These are phyloP conservation scores for Salvelinus namaycush DNA, from an alignment of 2,113 vertebrate genomes.

Conservation along the genomic window DNA sequence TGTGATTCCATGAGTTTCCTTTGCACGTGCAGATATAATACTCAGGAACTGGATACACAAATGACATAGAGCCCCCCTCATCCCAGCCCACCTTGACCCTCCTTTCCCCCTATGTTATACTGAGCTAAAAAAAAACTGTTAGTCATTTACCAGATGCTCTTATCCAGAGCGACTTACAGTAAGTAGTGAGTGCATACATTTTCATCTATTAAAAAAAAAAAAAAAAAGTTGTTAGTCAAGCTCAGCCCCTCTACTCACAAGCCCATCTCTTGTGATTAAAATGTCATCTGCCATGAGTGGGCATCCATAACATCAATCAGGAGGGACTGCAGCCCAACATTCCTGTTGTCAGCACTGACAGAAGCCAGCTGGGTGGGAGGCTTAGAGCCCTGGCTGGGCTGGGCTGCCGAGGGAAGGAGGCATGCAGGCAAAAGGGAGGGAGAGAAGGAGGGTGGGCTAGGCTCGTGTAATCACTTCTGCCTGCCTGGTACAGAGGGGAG, in stretches of 20 bases:
- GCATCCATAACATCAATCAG: slow-evolving; percentile 33
- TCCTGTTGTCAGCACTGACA: slow-evolving; percentile 80
- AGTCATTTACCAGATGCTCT: too few relatives aligned
- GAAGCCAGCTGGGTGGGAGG: slow-evolving; percentile 82
- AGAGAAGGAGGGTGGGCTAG: slow-evolving; percentile 59
- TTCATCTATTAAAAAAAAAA: too few relatives aligned
- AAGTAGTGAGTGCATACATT: too few relatives aligned
- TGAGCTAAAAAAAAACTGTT: too few relatives aligned
- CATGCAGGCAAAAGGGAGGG: slow-evolving; percentile 23
- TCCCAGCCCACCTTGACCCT: neutral
- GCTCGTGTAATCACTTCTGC: slow-evolving; percentile 71
- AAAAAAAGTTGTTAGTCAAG: neutral
- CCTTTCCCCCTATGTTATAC: neutral
- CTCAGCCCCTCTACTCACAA: slow-evolving; percentile 13
- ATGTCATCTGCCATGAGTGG: slow-evolving; percentile 31
- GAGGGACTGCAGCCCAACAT: slow-evolving; percentile 61
- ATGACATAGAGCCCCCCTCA: neutral
- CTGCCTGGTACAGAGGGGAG: slow-evolving; percentile 65
- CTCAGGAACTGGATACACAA: neutral
- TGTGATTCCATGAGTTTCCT: neutral
- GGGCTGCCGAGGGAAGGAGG: slow-evolving; percentile 29
- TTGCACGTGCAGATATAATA: neutral
- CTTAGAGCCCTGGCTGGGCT: slow-evolving; percentile 70
- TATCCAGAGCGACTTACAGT: too few relatives aligned
- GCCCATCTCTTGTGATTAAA: slow-evolving; percentile 27